A percentile compares a stretch with the other conserved stretches of the same genome.
Evolutionary conservation across 1,140 invertebrate species (phyloP).

Genomic region (Leptinotarsa lineolata): DNA sequence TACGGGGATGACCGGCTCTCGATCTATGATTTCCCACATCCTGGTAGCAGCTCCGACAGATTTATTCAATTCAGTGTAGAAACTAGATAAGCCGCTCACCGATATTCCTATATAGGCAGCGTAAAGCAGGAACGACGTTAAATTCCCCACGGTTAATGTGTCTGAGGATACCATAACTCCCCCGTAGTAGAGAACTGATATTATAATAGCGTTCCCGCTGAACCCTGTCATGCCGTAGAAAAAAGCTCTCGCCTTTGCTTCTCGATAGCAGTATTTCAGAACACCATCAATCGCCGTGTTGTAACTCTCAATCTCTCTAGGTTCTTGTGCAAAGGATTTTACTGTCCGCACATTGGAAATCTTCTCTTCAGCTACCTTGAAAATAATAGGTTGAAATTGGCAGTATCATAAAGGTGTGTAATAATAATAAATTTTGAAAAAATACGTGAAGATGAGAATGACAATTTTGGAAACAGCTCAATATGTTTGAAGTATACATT

Average conservation of each 20-base stretch:
- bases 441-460: no score
- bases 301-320: conserved; percentile 75
- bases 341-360: conserved; percentile 94
- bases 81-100: conserved; percentile 81
- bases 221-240: conserved; percentile 95
- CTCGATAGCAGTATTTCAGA: conserved; percentile 80
- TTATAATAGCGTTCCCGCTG: conserved; percentile 88
- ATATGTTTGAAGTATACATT: no score
- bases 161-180: conserved; percentile 84
- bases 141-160: conserved; percentile 82
- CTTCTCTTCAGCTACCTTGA: conserved; percentile 81
- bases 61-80: conserved; percentile 93
- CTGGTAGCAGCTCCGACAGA: conserved; percentile 88
- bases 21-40: conserved; percentile 88
- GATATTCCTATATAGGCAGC: conserved; percentile 92
- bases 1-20: conserved; percentile 72
- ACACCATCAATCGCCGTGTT: conserved; percentile 72
- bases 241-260: conserved; percentile 82
- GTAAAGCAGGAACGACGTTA: conserved; percentile 91
- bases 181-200: conserved; percentile 93
- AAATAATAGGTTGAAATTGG: conserved; percentile 54
- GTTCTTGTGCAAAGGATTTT: conserved; percentile 87
- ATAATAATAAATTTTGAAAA: no score
- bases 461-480: no score
- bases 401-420: neutral